Percentiles rank a stretch among this genome's conserved stretches.
Evolutionary conservation across 2,888 invertebrate genomes (phyloP).

Genomic region (Cheilosia pagana): DNA sequence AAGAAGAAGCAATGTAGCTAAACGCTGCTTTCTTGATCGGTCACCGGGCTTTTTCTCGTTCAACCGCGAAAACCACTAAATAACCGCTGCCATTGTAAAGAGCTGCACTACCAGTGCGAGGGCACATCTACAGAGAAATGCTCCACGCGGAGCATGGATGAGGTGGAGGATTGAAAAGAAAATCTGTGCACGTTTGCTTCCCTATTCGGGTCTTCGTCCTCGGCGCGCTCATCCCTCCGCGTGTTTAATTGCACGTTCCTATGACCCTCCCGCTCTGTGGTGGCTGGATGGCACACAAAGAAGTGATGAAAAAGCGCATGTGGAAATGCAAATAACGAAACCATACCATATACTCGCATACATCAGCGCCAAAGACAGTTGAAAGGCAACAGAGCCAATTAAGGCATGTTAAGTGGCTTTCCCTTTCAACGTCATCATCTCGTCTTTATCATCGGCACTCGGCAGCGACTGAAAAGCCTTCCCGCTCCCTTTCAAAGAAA

Average conservation of each 20-base stretch:
- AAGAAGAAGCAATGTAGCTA: neutral
- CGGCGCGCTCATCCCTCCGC: neutral
- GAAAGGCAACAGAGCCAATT: conserved; percentile 73
- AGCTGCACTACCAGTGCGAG: neutral
- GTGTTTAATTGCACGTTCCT: conserved; percentile 66
- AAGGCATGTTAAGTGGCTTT: conserved; percentile 75
- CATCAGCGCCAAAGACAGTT: conserved; percentile 40
- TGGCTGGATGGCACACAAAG: conserved; percentile 16
- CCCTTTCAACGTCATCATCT: conserved; percentile 71
- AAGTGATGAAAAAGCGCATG: conserved; percentile 49
- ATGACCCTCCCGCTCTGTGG: neutral
- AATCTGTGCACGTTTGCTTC: conserved; percentile 38
- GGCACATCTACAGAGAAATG: neutral
- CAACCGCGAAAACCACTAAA: conserved; percentile 14
- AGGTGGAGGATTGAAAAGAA: conserved; percentile 1
- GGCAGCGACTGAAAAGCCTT: conserved; percentile 13
- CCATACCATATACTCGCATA: conserved; percentile 21
- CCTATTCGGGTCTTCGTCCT: conserved; percentile 18
- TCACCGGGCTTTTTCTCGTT: conserved; percentile 29
- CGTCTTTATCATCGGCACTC: conserved; percentile 37
- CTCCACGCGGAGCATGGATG: neutral
- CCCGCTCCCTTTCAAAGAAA: conserved; percentile 39
- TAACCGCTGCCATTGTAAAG: conserved; percentile 32
- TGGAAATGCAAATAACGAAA: conserved; percentile 64
- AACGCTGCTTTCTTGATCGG: conserved; percentile 47